phyloP scores from a whole-genome alignment of 2,797 vertebrate genomes.

The Neopelma chrysocephalum region DNA sequence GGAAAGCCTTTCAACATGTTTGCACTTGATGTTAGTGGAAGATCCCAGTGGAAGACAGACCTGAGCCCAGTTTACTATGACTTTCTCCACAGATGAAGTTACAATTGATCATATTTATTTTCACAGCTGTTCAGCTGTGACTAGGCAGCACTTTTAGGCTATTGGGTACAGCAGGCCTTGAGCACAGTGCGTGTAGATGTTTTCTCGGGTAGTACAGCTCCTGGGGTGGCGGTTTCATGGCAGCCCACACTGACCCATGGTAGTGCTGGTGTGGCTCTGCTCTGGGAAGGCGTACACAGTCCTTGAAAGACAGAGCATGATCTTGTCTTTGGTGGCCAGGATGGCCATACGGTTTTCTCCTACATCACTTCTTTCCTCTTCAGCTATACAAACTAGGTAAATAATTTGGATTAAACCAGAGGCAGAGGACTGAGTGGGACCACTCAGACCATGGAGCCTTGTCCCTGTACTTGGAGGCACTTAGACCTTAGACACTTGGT shows the following conservation, averaged over 20 bases:
- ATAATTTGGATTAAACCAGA: not conserved
- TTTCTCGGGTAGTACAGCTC: not conserved
- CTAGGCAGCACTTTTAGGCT: not conserved
- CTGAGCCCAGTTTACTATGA: not conserved
- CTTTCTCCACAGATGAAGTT: not conserved
- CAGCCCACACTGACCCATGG: rapidly evolving
- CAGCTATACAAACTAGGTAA: not conserved
- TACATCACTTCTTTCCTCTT: not conserved
- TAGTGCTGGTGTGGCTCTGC: not conserved
- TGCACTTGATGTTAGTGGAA: not conserved
- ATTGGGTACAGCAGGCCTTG: not conserved
- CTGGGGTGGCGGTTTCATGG: not conserved
- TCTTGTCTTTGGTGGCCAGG: not conserved
- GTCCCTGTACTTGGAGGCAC: not conserved
- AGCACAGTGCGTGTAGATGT: not conserved
- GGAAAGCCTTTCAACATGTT: not conserved
- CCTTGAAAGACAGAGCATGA: not conserved
- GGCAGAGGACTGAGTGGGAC: not conserved
- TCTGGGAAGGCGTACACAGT: not conserved
- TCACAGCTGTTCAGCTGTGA: not conserved
- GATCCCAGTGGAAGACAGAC: not conserved
- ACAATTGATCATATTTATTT: not conserved
- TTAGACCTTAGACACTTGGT: not conserved
- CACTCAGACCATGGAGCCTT: not conserved
- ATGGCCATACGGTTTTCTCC: not conserved